Percentiles rank a stretch among this genome's conserved stretches.
Evolutionary conservation across 1,140 invertebrate genomes (phyloP).

Genomic region (Eueides isabella): DNA sequence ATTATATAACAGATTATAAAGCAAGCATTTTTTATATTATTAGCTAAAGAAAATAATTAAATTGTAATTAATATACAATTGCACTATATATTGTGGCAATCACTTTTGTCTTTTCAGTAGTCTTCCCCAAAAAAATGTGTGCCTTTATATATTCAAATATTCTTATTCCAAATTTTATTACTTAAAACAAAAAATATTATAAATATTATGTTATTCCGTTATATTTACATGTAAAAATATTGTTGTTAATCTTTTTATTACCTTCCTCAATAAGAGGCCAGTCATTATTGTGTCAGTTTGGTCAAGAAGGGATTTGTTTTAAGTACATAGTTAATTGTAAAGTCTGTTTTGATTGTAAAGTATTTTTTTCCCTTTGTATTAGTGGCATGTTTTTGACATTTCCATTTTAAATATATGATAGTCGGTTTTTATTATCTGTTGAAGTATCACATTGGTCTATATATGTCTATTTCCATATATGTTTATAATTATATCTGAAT

Average conservation of each 20-base stretch:
- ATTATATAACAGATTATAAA: too few species aligned
- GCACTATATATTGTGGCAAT: background rate
- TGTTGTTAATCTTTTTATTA: background rate
- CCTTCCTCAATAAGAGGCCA: background rate
- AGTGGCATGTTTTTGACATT: background rate
- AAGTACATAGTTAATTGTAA: background rate
- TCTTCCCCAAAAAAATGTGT: slow-evolving; percentile 20
- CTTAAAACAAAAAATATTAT: background rate
- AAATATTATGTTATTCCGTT: background rate
- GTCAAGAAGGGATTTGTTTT: background rate
- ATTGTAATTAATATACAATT: too few species aligned
- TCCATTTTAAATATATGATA: too few species aligned
- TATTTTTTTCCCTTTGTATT: too few species aligned
- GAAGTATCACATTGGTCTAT: too few species aligned
- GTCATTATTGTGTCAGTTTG: background rate
- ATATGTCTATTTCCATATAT: too few species aligned
- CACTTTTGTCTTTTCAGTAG: background rate
- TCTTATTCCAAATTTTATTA: background rate
- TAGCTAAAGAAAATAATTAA: too few species aligned
- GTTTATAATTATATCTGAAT: too few species aligned
- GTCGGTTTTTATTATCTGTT: too few species aligned
- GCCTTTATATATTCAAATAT: slow-evolving; percentile 10
- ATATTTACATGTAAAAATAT: slow-evolving; percentile 3
- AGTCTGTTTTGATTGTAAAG: background rate
- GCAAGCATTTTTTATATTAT: too few species aligned